Base-by-base conservation (phyloP, 2,888 invertebrate species). In the Phalera bucephala region DNA sequence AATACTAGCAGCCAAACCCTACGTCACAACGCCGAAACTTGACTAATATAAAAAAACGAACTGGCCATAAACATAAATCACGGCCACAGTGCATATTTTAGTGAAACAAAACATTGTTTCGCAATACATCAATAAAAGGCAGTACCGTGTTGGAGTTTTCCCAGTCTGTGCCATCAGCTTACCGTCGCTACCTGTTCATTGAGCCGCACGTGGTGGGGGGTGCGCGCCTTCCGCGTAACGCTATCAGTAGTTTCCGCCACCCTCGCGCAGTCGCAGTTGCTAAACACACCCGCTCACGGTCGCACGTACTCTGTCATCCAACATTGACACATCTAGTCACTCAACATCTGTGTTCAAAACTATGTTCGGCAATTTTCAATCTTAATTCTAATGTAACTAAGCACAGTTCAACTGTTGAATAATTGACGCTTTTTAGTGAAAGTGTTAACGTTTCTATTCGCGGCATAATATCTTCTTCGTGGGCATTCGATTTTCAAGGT, bases 231-330 rank as follows among this genome's bases (percentile, higher is more conserved):
- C 88, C 86, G 88, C 83, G 87, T 89, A 87, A 85, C 75, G 75
- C 84, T 84, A 85, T 88, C 88, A 86, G 86, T 81, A 84, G 86
- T 83, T 83, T 85, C 85, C 79, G 86, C 29, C 88, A 88, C 86
- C 88, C 88, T 80, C 78, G 73, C 73, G 68, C 72, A 61, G 64
- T 73, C 74, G 76, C 87, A 89, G 88, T 89, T 85, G 84, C 82
- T 73, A 85, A 89, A 80, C 82, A 86, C 85, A 87, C 83, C 87
- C 79, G 85, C 79, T 74, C 70, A 74, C 72, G 80, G 72, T 73
- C 84, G 82, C 86, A 87, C 88, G 88, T 82, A 35, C 15, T 41
- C 41, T 58, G 55, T 54, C 40, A 37, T 10, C 23, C 30, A 68
- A 69, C 56, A 51, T 68, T 86, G 85, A 73, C 84, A 80, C 78